Percentiles rank a stretch among this genome's conserved stretches.
These are phyloP conservation scores for Zosterops hypoxanthus DNA, from an alignment of 2,113 vertebrate species.

Conservation along the genomic window DNA sequence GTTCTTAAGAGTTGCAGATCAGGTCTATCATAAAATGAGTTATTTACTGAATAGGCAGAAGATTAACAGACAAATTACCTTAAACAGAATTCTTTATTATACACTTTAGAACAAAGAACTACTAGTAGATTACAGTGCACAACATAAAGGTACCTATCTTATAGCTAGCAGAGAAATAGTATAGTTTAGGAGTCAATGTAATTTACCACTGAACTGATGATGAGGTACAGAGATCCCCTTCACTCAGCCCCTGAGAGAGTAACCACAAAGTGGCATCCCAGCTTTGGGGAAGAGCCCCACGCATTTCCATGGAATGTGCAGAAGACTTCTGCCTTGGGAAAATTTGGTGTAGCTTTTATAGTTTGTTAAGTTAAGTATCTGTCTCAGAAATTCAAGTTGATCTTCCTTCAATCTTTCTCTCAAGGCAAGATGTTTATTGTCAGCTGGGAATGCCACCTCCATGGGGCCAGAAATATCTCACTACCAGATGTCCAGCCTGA, in stretches of 20 bases:
- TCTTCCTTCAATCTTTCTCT: not conserved
- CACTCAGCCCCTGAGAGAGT: accelerated
- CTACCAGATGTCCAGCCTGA: not conserved
- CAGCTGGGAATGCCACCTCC: not conserved
- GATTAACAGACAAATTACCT: not conserved
- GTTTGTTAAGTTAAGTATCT: not conserved
- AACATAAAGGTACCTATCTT: not conserved
- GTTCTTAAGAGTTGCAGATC: not conserved
- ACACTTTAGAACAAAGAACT: not conserved
- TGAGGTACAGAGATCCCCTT: not conserved
- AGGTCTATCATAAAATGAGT: not conserved
- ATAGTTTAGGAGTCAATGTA: too few relatives aligned
- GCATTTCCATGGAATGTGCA: not conserved
- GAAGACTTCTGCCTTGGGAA: not conserved
- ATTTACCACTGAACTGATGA: not conserved
- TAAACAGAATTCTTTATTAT: not conserved
- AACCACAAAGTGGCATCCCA: not conserved
- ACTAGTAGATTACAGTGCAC: not conserved
- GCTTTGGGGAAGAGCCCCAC: too few relatives aligned
- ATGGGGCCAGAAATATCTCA: not conserved
- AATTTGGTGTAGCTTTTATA: not conserved
- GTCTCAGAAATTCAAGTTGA: not conserved
- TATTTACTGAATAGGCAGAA: not conserved
- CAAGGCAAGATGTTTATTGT: not conserved
- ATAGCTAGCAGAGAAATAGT: not conserved